These are phyloP conservation scores for Machimus atricapillus DNA, from an alignment of 2,888 invertebrate genomes.

Conservation along the genomic window DNA sequence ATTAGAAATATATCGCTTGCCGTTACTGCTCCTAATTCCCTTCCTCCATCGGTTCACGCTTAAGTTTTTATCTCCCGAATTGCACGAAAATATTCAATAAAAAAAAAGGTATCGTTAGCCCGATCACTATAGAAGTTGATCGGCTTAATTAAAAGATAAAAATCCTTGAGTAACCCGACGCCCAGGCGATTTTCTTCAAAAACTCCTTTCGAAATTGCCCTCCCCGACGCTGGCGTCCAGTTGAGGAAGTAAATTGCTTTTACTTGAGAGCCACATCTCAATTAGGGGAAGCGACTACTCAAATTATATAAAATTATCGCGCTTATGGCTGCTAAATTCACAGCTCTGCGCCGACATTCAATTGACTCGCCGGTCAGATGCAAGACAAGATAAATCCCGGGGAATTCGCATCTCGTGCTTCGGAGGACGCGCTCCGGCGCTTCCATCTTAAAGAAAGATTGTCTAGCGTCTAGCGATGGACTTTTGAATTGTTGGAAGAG, in stretches of 20 bases:
- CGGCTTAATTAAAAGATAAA: slow-evolving; percentile 10
- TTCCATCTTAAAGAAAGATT: background rate
- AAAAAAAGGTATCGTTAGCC: background rate
- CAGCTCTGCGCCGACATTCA: background rate
- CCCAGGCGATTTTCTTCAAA: background rate
- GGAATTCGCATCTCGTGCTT: slow-evolving; percentile 14
- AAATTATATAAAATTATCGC: slow-evolving; percentile 35
- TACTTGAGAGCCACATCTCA: background rate
- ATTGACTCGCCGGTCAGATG: slow-evolving; percentile 5
- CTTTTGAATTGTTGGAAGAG: slow-evolving; percentile 17
- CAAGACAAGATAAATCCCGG: slow-evolving; percentile 5
- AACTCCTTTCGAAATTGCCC: background rate
- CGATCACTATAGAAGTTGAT: background rate
- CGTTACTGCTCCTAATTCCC: background rate
- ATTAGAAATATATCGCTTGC: background rate
- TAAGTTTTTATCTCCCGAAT: background rate
- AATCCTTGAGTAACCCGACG: background rate
- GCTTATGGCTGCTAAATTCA: background rate
- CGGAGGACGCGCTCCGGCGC: background rate
- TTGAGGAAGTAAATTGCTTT: background rate
- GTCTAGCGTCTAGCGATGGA: background rate
- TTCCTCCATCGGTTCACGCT: background rate
- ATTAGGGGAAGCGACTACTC: background rate
- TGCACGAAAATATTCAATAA: background rate
- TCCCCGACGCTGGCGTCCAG: background rate